phyloP scores from a whole-genome alignment of 2,888 invertebrate species.

The Oscheius sp. region DNA sequence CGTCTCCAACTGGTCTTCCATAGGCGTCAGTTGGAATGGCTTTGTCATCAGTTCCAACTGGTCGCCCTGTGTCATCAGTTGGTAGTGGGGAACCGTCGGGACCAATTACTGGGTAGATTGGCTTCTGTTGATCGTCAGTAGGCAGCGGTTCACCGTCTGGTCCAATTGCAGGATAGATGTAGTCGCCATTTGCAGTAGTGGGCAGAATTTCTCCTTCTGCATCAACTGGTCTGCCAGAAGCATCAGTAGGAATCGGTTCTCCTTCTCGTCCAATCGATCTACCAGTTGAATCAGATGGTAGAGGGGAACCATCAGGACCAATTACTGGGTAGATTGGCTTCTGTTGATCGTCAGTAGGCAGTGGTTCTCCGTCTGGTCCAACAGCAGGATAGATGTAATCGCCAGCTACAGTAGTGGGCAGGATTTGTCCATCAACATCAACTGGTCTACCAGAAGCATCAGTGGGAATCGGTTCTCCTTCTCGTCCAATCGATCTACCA shows the following conservation, averaged over 20 bases:
- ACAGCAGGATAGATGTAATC: conserved; percentile 40
- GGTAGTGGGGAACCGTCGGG: conserved; percentile 42
- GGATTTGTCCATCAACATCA: conserved; percentile 40
- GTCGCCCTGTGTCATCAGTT: conserved; percentile 45
- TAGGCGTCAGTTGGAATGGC: not conserved
- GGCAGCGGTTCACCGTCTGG: conserved; percentile 1
- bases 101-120: conserved; percentile 12
- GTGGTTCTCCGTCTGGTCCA: conserved; percentile 48
- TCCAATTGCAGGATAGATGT: conserved; percentile 41
- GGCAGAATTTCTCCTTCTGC: conserved; percentile 37
- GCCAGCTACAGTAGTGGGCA: conserved; percentile 50
- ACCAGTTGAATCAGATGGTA: conserved; percentile 53
- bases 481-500: conserved; percentile 50
- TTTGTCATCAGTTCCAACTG: conserved; percentile 39
- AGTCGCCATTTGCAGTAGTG: conserved; percentile 38
- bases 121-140: conserved; percentile 25
- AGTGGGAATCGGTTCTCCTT: conserved; percentile 49
- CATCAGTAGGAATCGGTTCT: conserved; percentile 50
- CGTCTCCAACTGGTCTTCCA: too few species aligned
- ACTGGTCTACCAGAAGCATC: conserved; percentile 42
- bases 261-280: conserved; percentile 42
- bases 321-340: conserved; percentile 42
- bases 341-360: conserved; percentile 54
- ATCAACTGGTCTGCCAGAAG: conserved; percentile 46
- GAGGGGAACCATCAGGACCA: conserved; percentile 36